Evolutionary conservation across 2,888 invertebrate genomes (phyloP).

Genomic region (Cephonodes hylas): DNA sequence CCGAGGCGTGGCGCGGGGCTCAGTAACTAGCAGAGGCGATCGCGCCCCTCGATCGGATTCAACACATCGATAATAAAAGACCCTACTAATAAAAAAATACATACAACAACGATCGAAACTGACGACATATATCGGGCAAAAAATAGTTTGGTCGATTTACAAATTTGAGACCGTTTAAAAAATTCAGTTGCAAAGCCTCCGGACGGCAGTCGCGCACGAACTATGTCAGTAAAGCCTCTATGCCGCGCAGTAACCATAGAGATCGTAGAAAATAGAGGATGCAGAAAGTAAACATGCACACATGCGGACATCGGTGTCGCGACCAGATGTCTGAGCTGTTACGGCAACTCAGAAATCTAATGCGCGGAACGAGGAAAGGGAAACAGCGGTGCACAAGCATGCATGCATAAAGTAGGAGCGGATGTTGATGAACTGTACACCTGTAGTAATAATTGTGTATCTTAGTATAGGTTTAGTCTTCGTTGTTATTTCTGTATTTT

Average conservation of each 20-base stretch:
- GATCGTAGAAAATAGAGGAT: slow-evolving; percentile 78
- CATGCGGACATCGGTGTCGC: slow-evolving; percentile 63
- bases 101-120: slow-evolving; percentile 68
- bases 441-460: neutral
- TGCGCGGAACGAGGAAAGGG: slow-evolving; percentile 51
- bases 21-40: slow-evolving; percentile 58
- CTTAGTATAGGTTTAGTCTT: slow-evolving; percentile 8
- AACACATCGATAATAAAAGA: slow-evolving; percentile 53
- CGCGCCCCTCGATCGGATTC: slow-evolving; percentile 64
- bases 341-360: slow-evolving; percentile 46
- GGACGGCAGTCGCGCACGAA: slow-evolving; percentile 65
- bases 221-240: slow-evolving; percentile 75
- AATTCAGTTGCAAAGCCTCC: slow-evolving; percentile 64
- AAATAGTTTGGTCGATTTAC: slow-evolving; percentile 34
- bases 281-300: slow-evolving; percentile 74
- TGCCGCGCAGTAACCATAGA: slow-evolving; percentile 82
- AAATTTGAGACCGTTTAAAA: slow-evolving; percentile 28
- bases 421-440: slow-evolving; percentile 25
- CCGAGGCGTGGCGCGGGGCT: slow-evolving; percentile 68
- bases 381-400: slow-evolving; percentile 64
- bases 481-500: neutral
- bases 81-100: slow-evolving; percentile 67
- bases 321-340: slow-evolving; percentile 51
- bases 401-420: slow-evolving; percentile 79
- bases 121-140: slow-evolving; percentile 72